Base-by-base conservation (phyloP, 2,113 vertebrate species). In the Protobothrops mucrosquamatus region DNA sequence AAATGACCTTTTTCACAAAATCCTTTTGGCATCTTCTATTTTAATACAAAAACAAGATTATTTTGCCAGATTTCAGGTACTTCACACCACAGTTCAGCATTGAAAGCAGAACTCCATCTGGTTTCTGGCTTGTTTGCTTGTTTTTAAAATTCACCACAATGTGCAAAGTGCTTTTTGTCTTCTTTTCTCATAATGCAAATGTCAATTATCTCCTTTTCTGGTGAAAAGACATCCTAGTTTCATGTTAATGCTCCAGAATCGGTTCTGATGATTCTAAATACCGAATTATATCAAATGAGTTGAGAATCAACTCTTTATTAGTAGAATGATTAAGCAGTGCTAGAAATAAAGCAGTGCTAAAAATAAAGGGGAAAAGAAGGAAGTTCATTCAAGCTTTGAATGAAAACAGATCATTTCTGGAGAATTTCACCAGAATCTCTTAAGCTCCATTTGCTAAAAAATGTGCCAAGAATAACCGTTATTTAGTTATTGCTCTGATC, bases 71-170 rank as follows among this genome's bases (percentile, higher is more conserved):
- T 89, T 91, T 95, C 92, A 51, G 88, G 54, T 86, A 54, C 74
- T 94, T 95, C 90, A 64, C 93, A 23, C 91, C 69, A 85, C 94
- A 94, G 85, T 90, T 93, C 52, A 48, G 26, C 88, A 92, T 94
- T 39, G 0, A 0, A 81, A 89, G 85, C 91, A 90, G 95, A 95
- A 87, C 94, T 92, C 93, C 18, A 3, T 89, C 9, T 54, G 8
- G 59, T 61, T 94, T 89, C 92, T 95, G 91, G 22, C 26, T 9
- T 55, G 87, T 89, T 74, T 69, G 26, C 48, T 51, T 57, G 34
- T 29, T 59, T 95, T 95, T 85, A 87, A 92, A 94, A 94, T 94
- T 95, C 91, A 57, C 85, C 92, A 92, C 92, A 94, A 88, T 93
- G 26, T 89, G 85, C 95, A 85, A 93, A 93, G 91, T 43, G 9